phyloP scores from a whole-genome alignment of 2,797 vertebrate species.

The Salarias fasciatus region DNA sequence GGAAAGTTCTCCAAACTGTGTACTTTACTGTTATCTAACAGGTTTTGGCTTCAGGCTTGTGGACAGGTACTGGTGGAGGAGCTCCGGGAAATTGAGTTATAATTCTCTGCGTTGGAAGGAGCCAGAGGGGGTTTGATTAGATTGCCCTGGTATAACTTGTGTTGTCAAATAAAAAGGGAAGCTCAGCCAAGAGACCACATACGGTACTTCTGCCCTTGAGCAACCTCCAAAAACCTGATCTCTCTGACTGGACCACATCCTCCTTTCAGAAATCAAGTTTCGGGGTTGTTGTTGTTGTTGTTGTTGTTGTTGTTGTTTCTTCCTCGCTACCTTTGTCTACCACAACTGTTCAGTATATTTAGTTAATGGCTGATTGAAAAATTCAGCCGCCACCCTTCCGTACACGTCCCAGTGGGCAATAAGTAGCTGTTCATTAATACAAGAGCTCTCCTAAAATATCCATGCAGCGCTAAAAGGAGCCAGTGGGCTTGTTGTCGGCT shows the following conservation, averaged over 20 bases:
- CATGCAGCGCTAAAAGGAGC: slow-evolving; percentile 31
- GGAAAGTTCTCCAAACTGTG: too few relatives aligned
- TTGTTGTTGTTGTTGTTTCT: too few relatives aligned
- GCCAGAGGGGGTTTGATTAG: background rate
- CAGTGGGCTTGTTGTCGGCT: slow-evolving; percentile 32
- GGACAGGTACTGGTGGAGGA: background rate
- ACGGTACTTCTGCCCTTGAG: too few relatives aligned
- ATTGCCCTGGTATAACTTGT: background rate
- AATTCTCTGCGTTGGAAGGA: background rate
- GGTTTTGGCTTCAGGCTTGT: background rate
- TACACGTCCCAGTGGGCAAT: slow-evolving; percentile 11
- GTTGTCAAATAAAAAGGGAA: background rate
- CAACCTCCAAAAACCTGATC: too few relatives aligned
- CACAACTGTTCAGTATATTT: slow-evolving; percentile 8
- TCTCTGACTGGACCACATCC: background rate
- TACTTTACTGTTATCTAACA: too few relatives aligned
- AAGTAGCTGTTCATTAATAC: slow-evolving; percentile 15
- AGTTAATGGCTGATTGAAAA: slow-evolving; percentile 3
- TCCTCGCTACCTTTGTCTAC: background rate
- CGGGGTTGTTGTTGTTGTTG: too few relatives aligned
- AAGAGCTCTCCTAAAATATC: slow-evolving; percentile 27
- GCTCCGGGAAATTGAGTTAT: background rate
- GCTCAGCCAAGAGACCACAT: background rate
- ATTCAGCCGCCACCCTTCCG: background rate
- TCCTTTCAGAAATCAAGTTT: too few relatives aligned